Evolutionary conservation across 1,140 invertebrate genomes (phyloP).

Genomic region (Hylyphantes graminicola): DNA sequence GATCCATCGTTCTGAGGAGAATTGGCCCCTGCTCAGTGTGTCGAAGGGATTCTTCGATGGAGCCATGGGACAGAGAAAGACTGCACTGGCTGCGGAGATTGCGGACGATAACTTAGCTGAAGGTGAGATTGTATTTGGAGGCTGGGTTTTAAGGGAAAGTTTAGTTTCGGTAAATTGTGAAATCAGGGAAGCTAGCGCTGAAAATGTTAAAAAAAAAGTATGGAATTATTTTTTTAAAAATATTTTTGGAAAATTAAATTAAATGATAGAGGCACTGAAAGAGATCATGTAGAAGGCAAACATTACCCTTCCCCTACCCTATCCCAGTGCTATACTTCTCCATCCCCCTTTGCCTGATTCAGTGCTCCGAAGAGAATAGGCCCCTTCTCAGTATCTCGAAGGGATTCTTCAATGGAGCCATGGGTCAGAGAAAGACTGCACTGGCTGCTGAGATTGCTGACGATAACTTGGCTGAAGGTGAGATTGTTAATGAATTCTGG

Average conservation of each 20-base stretch:
- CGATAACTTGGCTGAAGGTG: constrained; percentile 60
- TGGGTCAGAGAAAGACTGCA: constrained; percentile 54
- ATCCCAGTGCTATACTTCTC: constrained; percentile 82
- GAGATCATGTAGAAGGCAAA: constrained; percentile 75
- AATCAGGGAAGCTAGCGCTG: too few relatives aligned
- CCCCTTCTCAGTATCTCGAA: constrained; percentile 90
- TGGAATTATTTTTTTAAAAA: too few relatives aligned
- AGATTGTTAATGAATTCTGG: too few relatives aligned
- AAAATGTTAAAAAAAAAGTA: too few relatives aligned
- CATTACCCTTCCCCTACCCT: constrained; percentile 76
- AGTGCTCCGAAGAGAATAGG: constrained; percentile 93
- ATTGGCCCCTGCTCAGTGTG: constrained; percentile 96
- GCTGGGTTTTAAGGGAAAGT: too few relatives aligned
- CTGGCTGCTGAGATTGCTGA: constrained; percentile 49
- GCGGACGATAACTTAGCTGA: constrained; percentile 59
- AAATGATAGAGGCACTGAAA: constrained; percentile 74
- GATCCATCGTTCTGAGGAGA: constrained; percentile 86
- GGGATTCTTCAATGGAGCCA: constrained; percentile 71
- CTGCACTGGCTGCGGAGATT: constrained; percentile 48
- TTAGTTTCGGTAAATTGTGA: too few relatives aligned
- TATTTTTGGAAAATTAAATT: too few relatives aligned
- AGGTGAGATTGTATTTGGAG: constrained; percentile 6
- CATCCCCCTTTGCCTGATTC: constrained; percentile 88
- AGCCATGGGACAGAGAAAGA: constrained; percentile 58
- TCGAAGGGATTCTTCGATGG: constrained; percentile 76